phyloP scores from a whole-genome alignment of 2,113 vertebrate species.

The Leuciscus idus region DNA sequence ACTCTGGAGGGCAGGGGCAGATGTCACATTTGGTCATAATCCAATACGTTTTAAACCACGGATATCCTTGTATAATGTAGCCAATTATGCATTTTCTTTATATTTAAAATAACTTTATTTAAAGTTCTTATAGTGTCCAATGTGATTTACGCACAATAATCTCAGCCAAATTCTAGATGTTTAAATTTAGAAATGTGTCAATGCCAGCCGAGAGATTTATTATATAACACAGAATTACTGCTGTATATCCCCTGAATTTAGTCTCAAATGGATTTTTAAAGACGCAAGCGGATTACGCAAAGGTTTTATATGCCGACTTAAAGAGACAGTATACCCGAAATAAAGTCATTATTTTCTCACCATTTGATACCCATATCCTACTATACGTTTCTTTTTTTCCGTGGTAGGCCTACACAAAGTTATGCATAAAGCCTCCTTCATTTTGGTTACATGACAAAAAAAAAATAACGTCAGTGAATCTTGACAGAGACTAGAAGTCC shows the following conservation, averaged over 20 bases:
- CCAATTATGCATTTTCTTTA: background rate
- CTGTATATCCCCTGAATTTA: background rate
- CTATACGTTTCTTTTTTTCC: too few species aligned
- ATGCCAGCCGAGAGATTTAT: background rate
- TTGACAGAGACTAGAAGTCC: background rate
- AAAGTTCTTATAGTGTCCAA: background rate
- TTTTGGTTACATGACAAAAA: background rate
- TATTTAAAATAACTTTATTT: background rate
- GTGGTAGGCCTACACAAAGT: too few species aligned
- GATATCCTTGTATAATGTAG: background rate
- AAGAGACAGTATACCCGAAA: background rate
- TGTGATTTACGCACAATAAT: background rate
- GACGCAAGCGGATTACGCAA: background rate
- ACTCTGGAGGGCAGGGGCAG: background rate
- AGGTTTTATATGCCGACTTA: background rate
- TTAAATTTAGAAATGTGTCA: background rate
- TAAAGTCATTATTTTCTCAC: background rate
- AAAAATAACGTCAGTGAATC: background rate
- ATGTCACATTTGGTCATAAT: conserved; percentile 1
- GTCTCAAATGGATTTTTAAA: background rate
- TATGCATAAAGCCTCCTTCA: too few species aligned
- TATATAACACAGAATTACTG: background rate
- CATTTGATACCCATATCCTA: background rate
- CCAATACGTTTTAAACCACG: background rate
- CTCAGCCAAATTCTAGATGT: background rate